These are phyloP conservation scores for Dinothrombium tinctorium DNA, from an alignment of 1,140 invertebrate species.

Conservation along the genomic window DNA sequence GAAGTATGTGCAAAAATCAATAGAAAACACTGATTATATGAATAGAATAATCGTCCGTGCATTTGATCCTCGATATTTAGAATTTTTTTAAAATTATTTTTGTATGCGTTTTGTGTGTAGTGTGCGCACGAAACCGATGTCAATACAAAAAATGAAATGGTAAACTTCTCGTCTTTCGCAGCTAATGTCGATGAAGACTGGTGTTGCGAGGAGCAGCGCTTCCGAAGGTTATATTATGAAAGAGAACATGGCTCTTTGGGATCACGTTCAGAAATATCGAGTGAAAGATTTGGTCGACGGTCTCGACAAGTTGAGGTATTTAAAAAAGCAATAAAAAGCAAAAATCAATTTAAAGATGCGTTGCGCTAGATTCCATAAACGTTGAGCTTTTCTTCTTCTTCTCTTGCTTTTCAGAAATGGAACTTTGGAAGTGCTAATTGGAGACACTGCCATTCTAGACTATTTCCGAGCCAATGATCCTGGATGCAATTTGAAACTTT, in stretches of 20 bases:
- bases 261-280: slow-evolving; percentile 47
- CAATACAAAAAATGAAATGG: too few relatives aligned
- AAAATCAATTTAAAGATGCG: not conserved
- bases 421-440: slow-evolving; percentile 48
- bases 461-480: slow-evolving; percentile 60
- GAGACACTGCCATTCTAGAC: slow-evolving; percentile 59
- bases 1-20: too few relatives aligned
- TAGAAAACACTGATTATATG: too few relatives aligned
- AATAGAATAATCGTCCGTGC: too few relatives aligned
- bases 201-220: slow-evolving; percentile 48
- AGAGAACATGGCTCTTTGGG: slow-evolving; percentile 44
- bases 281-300: slow-evolving; percentile 49
- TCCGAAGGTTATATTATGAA: slow-evolving; percentile 58
- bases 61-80: too few relatives aligned
- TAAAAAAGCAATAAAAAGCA: not conserved
- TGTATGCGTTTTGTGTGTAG: too few relatives aligned
- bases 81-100: too few relatives aligned
- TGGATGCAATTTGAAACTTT: slow-evolving; percentile 38
- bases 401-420: slow-evolving; percentile 30
- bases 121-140: too few relatives aligned
- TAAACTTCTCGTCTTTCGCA: too few relatives aligned
- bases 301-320: slow-evolving; percentile 40
- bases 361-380: not conserved
- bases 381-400: not conserved
- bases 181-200: slow-evolving; percentile 49